Evolutionary conservation across 2,113 vertebrate genomes (phyloP).

Genomic region (Jacana jacana): DNA sequence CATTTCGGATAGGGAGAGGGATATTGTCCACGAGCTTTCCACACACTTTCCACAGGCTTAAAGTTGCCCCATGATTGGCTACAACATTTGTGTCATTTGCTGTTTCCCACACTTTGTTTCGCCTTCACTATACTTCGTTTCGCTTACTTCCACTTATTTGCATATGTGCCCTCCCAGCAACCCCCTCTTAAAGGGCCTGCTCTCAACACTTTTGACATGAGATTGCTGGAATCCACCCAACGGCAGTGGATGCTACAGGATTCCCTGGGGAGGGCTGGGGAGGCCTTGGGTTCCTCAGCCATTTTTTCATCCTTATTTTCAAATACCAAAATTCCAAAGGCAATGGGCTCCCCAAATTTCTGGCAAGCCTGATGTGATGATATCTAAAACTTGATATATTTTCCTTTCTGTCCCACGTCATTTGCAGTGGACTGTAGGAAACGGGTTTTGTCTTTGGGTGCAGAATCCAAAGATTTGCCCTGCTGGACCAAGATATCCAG

Average conservation of each 20-base stretch:
- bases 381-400: not conserved
- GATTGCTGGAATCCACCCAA: not conserved
- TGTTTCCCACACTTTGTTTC: too few species aligned
- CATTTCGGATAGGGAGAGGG: too few species aligned
- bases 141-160: too few species aligned
- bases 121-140: too few species aligned
- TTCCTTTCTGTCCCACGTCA: not conserved
- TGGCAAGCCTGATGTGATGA: not conserved
- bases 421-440: not conserved
- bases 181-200: too few species aligned
- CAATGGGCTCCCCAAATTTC: not conserved
- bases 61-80: too few species aligned
- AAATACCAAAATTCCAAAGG: not conserved
- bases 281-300: not conserved
- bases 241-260: rapidly evolving
- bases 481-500: not conserved
- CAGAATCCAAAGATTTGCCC: not conserved
- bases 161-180: too few species aligned
- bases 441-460: not conserved
- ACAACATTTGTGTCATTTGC: too few species aligned
- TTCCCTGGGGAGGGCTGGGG: not conserved
- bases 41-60: too few species aligned
- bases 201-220: too few species aligned
- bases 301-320: not conserved
- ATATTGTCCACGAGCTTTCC: too few species aligned